Conservation (phyloP, 2,797 vertebrate genomes). For the Scyliorhinus canicula region DNA sequence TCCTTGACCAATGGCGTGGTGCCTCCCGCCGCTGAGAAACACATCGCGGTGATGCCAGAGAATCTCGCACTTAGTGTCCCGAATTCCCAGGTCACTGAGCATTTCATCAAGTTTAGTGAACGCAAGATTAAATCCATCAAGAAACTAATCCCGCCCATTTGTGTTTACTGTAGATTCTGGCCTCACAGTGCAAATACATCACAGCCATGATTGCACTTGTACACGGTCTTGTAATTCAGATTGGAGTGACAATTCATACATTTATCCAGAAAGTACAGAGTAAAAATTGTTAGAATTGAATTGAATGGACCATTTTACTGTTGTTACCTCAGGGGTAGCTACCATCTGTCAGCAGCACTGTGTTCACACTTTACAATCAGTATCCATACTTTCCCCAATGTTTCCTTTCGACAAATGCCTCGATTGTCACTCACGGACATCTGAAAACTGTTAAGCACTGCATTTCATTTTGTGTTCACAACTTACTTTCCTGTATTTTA, state of each 20-base stretch:
- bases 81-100: background rate
- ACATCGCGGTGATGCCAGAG: no score
- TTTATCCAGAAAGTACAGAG: background rate
- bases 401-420: background rate
- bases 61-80: background rate
- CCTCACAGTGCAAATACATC: background rate
- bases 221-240: background rate
- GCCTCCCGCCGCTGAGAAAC: no score
- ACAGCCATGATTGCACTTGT: background rate
- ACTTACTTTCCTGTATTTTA: constrained; percentile 19
- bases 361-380: background rate
- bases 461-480: constrained; percentile 14
- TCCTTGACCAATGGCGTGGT: no score
- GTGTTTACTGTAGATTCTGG: background rate
- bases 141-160: background rate
- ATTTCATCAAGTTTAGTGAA: background rate
- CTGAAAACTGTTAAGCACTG: constrained; percentile 21
- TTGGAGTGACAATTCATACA: background rate
- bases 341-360: background rate
- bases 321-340: background rate
- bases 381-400: background rate
- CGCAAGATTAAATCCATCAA: background rate
- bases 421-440: background rate
- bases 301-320: background rate
- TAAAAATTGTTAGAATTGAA: background rate